phyloP scores from a whole-genome alignment of 2,888 invertebrate genomes.

The Eledona agricola region DNA sequence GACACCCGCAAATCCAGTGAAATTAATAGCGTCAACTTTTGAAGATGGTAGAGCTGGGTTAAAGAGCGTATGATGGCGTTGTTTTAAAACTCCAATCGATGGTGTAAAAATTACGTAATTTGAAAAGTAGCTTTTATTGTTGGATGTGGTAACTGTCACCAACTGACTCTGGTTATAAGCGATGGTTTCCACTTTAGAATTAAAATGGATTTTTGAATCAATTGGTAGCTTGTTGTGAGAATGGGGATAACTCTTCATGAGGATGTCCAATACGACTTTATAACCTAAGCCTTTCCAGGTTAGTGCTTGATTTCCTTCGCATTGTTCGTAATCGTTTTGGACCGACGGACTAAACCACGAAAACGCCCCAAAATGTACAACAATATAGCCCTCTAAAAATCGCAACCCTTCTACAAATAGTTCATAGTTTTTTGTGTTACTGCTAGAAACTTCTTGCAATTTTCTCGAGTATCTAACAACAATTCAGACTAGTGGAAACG shows the following conservation, averaged over 20 bases:
- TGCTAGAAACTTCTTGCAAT: no score
- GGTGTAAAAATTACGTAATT: constrained; percentile 12
- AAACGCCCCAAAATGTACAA: constrained; percentile 63
- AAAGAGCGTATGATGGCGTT: not conserved
- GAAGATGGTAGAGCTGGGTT: not conserved
- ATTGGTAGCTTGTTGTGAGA: constrained; percentile 7
- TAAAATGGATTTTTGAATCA: constrained; percentile 8
- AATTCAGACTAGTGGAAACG: not conserved
- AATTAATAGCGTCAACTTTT: constrained; percentile 3
- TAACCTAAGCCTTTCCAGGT: constrained; percentile 55
- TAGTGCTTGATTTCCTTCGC: constrained; percentile 60
- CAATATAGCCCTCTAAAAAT: constrained; percentile 40
- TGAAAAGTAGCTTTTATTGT: not conserved
- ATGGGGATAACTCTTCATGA: constrained; percentile 43
- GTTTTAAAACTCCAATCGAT: constrained; percentile 8
- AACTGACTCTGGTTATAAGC: not conserved
- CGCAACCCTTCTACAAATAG: constrained; percentile 15
- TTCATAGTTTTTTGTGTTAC: no score
- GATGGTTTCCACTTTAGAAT: constrained; percentile 6
- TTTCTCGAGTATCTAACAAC: constrained; percentile 42
- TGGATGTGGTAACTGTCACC: constrained; percentile 1
- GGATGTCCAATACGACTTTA: constrained; percentile 40
- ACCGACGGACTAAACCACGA: constrained; percentile 73
- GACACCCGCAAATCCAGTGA: constrained; percentile 7
- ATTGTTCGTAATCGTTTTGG: constrained; percentile 71